Conservation (phyloP, 1,140 invertebrate genomes). For the Drosophila hydei region DNA sequence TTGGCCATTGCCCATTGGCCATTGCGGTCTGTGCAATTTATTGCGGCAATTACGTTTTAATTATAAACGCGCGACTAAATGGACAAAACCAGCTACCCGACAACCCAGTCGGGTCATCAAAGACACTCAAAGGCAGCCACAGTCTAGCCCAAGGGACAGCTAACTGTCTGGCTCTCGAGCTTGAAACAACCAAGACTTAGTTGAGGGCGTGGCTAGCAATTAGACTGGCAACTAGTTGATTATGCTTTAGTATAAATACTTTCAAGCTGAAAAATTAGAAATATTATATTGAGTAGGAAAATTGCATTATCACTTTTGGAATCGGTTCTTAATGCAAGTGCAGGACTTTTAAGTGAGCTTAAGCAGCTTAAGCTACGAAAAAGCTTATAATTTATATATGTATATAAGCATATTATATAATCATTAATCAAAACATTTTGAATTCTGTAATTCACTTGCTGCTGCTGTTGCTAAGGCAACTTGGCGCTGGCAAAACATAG, state of each 20-base stretch:
- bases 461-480: conserved; percentile 1
- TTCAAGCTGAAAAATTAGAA: too few relatives aligned
- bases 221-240: neutral
- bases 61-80: conserved; percentile 77
- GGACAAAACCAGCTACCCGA: conserved; percentile 20
- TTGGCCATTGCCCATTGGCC: conserved; percentile 48
- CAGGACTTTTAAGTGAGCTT: neutral
- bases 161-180: conserved; percentile 1
- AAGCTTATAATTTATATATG: neutral
- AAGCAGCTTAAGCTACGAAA: neutral
- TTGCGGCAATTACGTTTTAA: conserved; percentile 80
- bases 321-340: too few relatives aligned
- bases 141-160: conserved; percentile 10
- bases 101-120: conserved; percentile 14
- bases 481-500: conserved; percentile 11
- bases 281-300: too few relatives aligned
- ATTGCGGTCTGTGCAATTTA: conserved; percentile 77
- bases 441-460: conserved; percentile 6
- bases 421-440: conserved; percentile 9
- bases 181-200: neutral
- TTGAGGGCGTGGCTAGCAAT: neutral
- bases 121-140: conserved; percentile 31
- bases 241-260: neutral
- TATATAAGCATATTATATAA: neutral
- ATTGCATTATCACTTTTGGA: too few relatives aligned